Evolutionary conservation across 2,113 vertebrate species (phyloP).

Genomic region (Muntiacus reevesi): DNA sequence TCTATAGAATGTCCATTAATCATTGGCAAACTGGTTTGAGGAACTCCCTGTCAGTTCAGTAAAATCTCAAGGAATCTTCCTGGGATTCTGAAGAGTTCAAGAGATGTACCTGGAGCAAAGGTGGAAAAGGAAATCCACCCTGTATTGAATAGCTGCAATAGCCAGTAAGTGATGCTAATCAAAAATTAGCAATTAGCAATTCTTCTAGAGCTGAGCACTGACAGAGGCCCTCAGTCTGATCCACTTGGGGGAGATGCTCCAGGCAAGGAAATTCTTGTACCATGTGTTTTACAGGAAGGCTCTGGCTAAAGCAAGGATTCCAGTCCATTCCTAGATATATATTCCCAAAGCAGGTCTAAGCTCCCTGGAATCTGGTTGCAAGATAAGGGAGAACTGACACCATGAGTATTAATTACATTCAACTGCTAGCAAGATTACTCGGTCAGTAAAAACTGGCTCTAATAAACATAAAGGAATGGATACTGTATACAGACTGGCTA

Average conservation of each 20-base stretch:
- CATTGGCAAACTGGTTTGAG: background rate
- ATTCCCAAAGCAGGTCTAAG: background rate
- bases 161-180: background rate
- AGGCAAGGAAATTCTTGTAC: background rate
- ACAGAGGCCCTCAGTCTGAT: background rate
- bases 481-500: background rate
- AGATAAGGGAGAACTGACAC: background rate
- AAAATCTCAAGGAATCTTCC: background rate
- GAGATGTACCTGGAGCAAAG: background rate
- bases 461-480: background rate
- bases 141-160: background rate
- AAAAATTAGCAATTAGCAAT: background rate
- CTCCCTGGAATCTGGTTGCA: background rate
- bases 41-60: background rate
- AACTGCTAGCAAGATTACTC: background rate
- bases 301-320: background rate
- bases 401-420: background rate
- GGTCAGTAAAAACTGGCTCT: background rate
- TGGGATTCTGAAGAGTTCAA: background rate
- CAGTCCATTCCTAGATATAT: background rate
- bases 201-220: background rate
- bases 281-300: background rate
- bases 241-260: background rate
- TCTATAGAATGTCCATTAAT: background rate
- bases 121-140: background rate